These are phyloP conservation scores for Tupaia chinensis DNA, from an alignment of 2,113 vertebrate genomes.

Conservation along the genomic window DNA sequence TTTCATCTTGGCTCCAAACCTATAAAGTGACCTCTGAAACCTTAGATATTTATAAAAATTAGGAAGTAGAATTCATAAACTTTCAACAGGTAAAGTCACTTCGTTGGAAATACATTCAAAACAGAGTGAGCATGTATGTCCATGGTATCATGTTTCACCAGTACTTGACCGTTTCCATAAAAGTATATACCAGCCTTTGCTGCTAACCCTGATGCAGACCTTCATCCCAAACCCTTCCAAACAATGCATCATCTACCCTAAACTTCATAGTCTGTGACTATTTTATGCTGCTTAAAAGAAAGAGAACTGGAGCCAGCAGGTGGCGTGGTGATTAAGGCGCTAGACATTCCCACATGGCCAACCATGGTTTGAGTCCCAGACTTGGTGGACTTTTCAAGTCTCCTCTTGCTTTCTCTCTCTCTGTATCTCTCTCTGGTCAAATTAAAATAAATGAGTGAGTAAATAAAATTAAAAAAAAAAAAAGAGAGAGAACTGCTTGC, in stretches of 20 bases:
- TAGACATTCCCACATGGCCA: too few relatives aligned
- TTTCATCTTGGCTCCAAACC: neutral
- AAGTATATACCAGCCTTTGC: neutral
- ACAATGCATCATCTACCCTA: neutral
- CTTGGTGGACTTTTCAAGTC: too few relatives aligned
- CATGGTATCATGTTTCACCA: neutral
- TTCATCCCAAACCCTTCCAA: neutral
- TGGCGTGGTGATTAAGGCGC: too few relatives aligned
- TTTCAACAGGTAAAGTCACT: neutral
- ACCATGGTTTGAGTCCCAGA: too few relatives aligned
- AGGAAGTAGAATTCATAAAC: neutral
- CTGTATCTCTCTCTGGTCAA: too few relatives aligned
- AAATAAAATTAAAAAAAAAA: too few relatives aligned
- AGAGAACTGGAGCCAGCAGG: too few relatives aligned
- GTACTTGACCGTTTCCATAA: neutral
- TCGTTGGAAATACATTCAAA: neutral
- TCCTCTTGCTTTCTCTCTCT: too few relatives aligned
- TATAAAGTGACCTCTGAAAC: neutral
- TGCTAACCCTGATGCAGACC: neutral
- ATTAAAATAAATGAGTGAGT: too few relatives aligned
- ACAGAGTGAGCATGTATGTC: neutral
- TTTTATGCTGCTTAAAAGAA: neutral
- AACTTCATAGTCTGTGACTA: neutral
- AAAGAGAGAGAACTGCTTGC: neutral
- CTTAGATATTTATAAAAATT: slow-evolving; percentile 10